These are phyloP conservation scores for Patagioenas fasciata DNA, from an alignment of 2,113 vertebrate species.

Conservation along the genomic window DNA sequence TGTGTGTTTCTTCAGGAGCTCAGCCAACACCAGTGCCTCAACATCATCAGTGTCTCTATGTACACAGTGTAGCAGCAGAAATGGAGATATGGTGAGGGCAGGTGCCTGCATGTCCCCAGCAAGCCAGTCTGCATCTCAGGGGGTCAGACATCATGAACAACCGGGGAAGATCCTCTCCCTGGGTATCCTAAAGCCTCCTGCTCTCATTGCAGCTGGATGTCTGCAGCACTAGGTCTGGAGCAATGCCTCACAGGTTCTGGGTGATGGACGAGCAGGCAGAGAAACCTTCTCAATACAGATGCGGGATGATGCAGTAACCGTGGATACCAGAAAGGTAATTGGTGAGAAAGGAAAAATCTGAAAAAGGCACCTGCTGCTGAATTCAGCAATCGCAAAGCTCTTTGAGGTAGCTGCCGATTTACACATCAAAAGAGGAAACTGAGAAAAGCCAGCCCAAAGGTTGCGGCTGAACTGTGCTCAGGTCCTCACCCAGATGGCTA, in stretches of 20 bases:
- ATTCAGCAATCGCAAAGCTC: background rate
- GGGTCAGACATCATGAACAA: background rate
- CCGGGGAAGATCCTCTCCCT: background rate
- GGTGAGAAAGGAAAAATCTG: background rate
- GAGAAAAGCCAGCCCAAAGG: conserved; percentile 13
- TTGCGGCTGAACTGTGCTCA: background rate
- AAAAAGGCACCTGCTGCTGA: conserved; percentile 39
- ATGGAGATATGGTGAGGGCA: rapidly evolving
- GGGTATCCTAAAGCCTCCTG: background rate
- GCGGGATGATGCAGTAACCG: background rate
- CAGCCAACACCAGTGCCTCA: rapidly evolving
- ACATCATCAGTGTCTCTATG: rapidly evolving
- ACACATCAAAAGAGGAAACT: conserved; percentile 59
- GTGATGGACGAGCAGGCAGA: background rate
- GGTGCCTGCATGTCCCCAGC: background rate
- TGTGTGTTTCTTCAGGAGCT: background rate
- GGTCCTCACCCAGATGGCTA: background rate
- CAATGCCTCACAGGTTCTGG: background rate
- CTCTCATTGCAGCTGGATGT: background rate
- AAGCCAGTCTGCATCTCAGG: background rate
- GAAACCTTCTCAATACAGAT: background rate
- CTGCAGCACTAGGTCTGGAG: background rate
- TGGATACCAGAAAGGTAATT: conserved; percentile 30
- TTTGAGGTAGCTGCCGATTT: conserved; percentile 52
- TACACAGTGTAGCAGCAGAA: background rate